Evolutionary conservation across 2,888 invertebrate species (phyloP), one percentile per base, ranked within the genome.

Genomic region (Geotrupes spiniger): DNA sequence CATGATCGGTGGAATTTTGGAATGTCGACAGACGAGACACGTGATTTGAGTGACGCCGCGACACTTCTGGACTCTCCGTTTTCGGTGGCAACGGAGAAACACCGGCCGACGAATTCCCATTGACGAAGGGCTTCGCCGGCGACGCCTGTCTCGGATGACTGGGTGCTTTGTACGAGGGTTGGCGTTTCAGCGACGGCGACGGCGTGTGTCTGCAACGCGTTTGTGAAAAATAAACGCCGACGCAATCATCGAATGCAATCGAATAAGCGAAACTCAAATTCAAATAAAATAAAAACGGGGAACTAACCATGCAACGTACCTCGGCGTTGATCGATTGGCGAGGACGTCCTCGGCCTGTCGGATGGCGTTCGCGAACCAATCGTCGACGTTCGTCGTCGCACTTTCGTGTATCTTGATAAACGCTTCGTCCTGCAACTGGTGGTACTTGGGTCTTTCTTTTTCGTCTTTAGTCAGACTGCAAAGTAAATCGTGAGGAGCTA

Each of bases 401-500:
- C 73, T 74, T 59, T 89, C 87, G 51, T 91, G 90, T 60, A 83
- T 83, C 72, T 84, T 86, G 43, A 96, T 89, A 74, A 96, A 95
- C 12, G 87, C 81, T 68, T 93, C 92, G 58, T 90, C 88, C 70
- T 96, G 79, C 9, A 97, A 81, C 71, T 90, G 88, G 57, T 83
- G 88, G 78, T 97, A 97, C 75, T 97, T 97, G 53, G 97, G 97
- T 63, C 97, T 83, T 65, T 89, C 83, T 70, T 87, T 84, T 74
- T 92, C 92, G 78, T 97, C 91, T 78, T 97, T 97, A 60, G 88
- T 92, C 71, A 97, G 82, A 79, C 93, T 92, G 11, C 8, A 41
- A 41, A 41, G 11, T 11, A 39, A n/a, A 15, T n/a, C 25, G 11
- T 11, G 6, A 31, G 29, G 8, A 33, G 2, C 11, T 33, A 33